Conservation (phyloP, 2,888 invertebrate species). For the Ophion costatus region DNA sequence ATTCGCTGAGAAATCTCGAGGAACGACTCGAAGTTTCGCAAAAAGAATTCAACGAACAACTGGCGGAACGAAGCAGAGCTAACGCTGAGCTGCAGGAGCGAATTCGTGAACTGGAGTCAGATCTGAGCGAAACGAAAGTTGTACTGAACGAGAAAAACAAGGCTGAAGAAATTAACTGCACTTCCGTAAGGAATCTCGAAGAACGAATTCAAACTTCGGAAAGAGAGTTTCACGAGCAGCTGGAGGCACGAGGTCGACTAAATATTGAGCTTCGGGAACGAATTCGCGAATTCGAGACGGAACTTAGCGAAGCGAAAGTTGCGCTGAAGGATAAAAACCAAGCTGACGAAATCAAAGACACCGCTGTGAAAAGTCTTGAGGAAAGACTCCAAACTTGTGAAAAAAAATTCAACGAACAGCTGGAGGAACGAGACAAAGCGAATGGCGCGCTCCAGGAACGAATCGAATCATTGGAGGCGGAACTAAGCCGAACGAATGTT, state of each 20-base stretch:
- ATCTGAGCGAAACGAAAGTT: background rate
- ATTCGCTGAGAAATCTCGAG: slow-evolving; percentile 68
- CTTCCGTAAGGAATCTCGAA: background rate
- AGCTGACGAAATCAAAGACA: too few relatives aligned
- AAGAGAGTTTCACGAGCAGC: too few relatives aligned
- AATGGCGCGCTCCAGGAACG: slow-evolving; percentile 85
- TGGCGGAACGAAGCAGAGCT: slow-evolving; percentile 53
- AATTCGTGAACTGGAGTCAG: slow-evolving; percentile 74
- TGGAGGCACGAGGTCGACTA: too few relatives aligned
- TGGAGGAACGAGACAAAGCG: slow-evolving; percentile 79
- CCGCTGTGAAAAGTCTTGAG: too few relatives aligned
- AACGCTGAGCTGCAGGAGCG: slow-evolving; percentile 82
- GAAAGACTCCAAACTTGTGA: too few relatives aligned
- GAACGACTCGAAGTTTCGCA: slow-evolving; percentile 37
- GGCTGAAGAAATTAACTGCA: background rate
- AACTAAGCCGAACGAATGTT: too few relatives aligned
- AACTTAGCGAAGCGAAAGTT: background rate
- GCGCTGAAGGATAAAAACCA: too few relatives aligned
- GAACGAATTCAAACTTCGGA: too few relatives aligned
- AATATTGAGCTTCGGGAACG: too few relatives aligned
- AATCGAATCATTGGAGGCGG: slow-evolving; percentile 68
- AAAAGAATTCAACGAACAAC: slow-evolving; percentile 53
- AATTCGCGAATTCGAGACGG: background rate
- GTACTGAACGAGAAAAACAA: slow-evolving; percentile 62
- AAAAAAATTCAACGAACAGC: background rate